These are phyloP conservation scores for Gandaritis pyraliata DNA, from an alignment of 2,888 invertebrate species.

Conservation along the genomic window DNA sequence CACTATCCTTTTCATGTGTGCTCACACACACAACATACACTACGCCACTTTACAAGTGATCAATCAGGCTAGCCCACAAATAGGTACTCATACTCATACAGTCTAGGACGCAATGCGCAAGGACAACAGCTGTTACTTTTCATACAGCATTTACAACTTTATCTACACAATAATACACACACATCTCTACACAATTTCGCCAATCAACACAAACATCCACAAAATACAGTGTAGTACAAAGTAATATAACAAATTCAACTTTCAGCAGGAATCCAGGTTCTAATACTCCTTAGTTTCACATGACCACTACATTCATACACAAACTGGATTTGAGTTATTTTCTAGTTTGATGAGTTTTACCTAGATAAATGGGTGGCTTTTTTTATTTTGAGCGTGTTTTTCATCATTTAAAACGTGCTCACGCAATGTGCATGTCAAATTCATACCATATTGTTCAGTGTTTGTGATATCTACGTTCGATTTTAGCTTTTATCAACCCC, in stretches of 20 bases:
- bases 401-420: conserved; percentile 6
- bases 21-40: too few species aligned
- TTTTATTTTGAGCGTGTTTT: conserved; percentile 32
- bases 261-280: background rate
- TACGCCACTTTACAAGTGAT: too few species aligned
- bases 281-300: conserved; percentile 14
- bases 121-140: too few species aligned
- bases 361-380: conserved; percentile 34
- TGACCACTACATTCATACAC: conserved; percentile 9
- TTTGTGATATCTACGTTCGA: conserved; percentile 26
- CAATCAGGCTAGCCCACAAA: too few species aligned
- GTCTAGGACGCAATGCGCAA: too few species aligned
- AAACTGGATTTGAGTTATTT: conserved; percentile 22
- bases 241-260: background rate
- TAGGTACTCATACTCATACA: too few species aligned
- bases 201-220: background rate
- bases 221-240: background rate
- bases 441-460: conserved; percentile 37
- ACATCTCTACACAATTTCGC: background rate
- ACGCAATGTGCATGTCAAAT: conserved; percentile 52
- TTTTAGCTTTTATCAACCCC: conserved; percentile 20
- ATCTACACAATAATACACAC: background rate
- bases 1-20: too few species aligned
- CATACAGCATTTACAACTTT: too few species aligned
- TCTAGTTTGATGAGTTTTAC: conserved; percentile 27